These are phyloP conservation scores for Pollenia griseotomentosa DNA, from an alignment of 2,888 invertebrate genomes.

Conservation along the genomic window DNA sequence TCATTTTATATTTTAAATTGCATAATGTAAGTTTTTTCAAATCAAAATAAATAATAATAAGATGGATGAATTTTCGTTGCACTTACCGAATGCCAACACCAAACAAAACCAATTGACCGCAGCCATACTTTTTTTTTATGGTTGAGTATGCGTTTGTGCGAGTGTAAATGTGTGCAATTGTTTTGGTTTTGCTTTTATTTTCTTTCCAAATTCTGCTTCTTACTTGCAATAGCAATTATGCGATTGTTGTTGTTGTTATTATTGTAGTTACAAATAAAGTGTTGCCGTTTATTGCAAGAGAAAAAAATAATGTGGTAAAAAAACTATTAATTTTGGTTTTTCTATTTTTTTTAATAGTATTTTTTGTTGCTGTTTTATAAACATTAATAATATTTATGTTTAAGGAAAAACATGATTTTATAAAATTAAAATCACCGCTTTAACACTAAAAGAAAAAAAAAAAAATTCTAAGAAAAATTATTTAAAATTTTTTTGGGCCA, in stretches of 20 bases:
- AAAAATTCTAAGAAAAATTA: background rate
- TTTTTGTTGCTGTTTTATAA: background rate
- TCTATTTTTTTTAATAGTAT: conserved; percentile 3
- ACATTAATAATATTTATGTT: conserved; percentile 3
- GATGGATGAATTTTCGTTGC: conserved; percentile 20
- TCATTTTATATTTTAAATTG: conserved; percentile 24
- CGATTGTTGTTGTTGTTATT: conserved; percentile 32
- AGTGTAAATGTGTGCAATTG: conserved; percentile 34
- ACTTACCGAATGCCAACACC: conserved; percentile 75
- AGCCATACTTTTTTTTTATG: conserved; percentile 63
- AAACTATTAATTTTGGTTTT: conserved; percentile 16
- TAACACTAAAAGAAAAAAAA: background rate
- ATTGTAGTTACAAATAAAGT: conserved; percentile 50
- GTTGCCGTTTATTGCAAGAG: conserved; percentile 30
- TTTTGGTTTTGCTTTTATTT: conserved; percentile 40
- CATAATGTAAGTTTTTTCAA: conserved; percentile 43
- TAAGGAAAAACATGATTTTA: conserved; percentile 20
- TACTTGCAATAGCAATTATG: conserved; percentile 37
- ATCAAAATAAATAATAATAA: conserved; percentile 14
- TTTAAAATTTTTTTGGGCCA: background rate
- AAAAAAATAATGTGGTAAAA: conserved; percentile 17
- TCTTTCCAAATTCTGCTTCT: conserved; percentile 51
- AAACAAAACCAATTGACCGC: conserved; percentile 73
- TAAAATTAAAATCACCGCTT: background rate
- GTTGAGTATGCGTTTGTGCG: conserved; percentile 13